Evolutionary conservation across 1,140 invertebrate species (phyloP), one percentile per base, ranked within the genome.

Genomic region (Procambarus virginalis): DNA sequence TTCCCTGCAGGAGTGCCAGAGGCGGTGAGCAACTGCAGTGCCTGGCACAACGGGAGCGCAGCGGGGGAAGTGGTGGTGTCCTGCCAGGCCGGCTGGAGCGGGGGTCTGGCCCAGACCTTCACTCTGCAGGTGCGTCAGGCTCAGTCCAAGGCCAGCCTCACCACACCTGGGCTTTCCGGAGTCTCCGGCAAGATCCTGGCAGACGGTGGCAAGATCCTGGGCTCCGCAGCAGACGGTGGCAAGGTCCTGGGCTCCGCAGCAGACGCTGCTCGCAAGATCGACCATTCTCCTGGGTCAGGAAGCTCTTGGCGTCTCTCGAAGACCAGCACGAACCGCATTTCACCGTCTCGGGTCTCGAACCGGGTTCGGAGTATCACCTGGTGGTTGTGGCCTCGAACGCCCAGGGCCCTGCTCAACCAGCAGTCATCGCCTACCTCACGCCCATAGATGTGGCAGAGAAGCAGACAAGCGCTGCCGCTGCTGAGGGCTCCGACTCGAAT

Each of bases 21-120:
- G 93, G 96, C 97, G 49, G 94, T 98, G 60, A 95, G 97, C 92
- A 98, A 98, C 94, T 98, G 97, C 93, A 96, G 96, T 22, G 95
- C 97, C 6, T 95, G 96, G 14, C 98, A 98, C 94, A 96, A 97
- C 51, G 98, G 97, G 5, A 96, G 97, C 92, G 80, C 49, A 6
- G 86, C 86, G 0, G 86, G 79, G 3, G 68, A 77, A 12, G 86
- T 83, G 93, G 94, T 97, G 84, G 96, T 98, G 82, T 95, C 95
- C 84, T 98, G 97, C 93, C 94, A 95, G 77, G 95, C 97, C 0
- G 97, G 97, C 17, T 96, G 96, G 92, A 96, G 97, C 92, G 97
- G 97, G 12, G 97, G 97, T 8, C 95, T 97, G 45, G 95, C 96
- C 22, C 97, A 98, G 94, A 96, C 96, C 93, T 98, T 98, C 94